Percentiles rank a stretch among this genome's conserved stretches.
phyloP scores from a whole-genome alignment of 2,113 vertebrate genomes.

The Hemibagrus wyckioides region DNA sequence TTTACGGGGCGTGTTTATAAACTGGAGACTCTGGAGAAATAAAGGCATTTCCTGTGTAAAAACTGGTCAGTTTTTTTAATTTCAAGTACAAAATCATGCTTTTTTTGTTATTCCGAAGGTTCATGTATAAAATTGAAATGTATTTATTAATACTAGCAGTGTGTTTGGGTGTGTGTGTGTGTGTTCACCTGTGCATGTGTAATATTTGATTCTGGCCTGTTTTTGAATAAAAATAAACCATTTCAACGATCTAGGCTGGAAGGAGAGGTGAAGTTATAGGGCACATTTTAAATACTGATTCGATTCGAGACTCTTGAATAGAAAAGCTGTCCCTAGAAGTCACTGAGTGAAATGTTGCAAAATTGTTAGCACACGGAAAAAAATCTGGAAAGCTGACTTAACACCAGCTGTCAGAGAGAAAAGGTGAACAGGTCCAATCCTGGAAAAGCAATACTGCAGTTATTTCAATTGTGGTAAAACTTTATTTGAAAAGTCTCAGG shows the following conservation, averaged over 20 bases:
- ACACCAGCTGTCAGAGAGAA: background rate
- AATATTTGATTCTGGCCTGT: background rate
- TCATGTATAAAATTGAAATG: background rate
- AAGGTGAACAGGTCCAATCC: background rate
- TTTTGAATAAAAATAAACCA: slow-evolving; percentile 11
- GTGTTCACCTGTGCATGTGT: background rate
- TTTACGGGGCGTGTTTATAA: slow-evolving; percentile 13
- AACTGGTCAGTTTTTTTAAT: background rate
- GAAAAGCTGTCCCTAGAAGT: background rate
- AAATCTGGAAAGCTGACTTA: background rate
- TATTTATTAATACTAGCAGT: background rate
- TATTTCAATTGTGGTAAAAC: background rate
- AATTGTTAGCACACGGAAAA: background rate
- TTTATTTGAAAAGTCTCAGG: background rate
- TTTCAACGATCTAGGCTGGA: background rate
- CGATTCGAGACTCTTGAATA: background rate
- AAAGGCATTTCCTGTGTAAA: slow-evolving; percentile 36
- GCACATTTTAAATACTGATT: background rate
- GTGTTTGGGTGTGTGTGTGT: background rate
- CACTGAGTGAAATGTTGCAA: background rate
- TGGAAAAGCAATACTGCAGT: background rate
- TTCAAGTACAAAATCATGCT: background rate
- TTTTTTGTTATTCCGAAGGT: background rate
- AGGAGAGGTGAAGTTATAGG: background rate
- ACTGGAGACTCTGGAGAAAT: background rate